Evolutionary conservation across 2,797 vertebrate species (phyloP).

Genomic region (Vipera latastei): DNA sequence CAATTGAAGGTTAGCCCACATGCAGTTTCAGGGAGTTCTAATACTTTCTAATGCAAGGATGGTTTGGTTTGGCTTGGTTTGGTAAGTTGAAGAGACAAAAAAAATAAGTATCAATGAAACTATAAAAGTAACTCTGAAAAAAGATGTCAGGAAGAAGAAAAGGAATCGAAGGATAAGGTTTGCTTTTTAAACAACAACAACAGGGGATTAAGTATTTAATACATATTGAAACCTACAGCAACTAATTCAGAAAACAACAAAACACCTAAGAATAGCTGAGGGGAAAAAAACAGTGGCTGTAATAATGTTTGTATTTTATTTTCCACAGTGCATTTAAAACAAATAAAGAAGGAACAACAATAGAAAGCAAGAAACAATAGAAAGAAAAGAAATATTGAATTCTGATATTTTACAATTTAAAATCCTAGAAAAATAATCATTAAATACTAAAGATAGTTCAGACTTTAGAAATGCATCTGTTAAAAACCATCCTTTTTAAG

Average conservation of each 20-base stretch:
- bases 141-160: not conserved
- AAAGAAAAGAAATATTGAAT: not conserved
- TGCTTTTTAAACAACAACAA: not conserved
- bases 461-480: not conserved
- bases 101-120: not conserved
- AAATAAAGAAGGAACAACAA: not conserved
- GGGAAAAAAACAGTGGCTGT: not conserved
- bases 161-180: too few relatives aligned
- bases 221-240: not conserved
- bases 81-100: not conserved
- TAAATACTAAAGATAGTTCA: not conserved
- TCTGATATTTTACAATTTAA: not conserved
- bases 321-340: not conserved
- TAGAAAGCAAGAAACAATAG: not conserved
- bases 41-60: not conserved
- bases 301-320: not conserved
- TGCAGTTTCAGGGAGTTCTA: not conserved
- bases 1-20: not conserved
- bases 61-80: not conserved
- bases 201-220: not conserved
- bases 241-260: not conserved
- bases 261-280: not conserved
- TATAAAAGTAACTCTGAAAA: too few relatives aligned
- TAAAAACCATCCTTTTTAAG: not conserved
- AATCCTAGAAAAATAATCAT: not conserved